Base-by-base conservation (phyloP, 2,888 invertebrate genomes). In the Meteorus cinctellus region DNA sequence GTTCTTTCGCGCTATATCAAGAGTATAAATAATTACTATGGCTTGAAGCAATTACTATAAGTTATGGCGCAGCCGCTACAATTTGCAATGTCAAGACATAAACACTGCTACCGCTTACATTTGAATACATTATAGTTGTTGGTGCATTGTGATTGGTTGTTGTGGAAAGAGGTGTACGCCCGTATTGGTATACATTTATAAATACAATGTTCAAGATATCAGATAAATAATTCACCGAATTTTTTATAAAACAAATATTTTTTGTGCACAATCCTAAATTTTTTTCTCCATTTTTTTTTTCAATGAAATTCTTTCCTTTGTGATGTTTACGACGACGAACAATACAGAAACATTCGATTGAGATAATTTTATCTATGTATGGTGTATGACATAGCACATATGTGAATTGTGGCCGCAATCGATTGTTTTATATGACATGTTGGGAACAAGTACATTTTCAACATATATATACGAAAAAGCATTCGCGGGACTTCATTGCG, bases 81-180 rank as follows among this genome's bases (percentile, higher is more conserved):
- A 89, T 89, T 89, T 89, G 89, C 89, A 89, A 89, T 89, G 89
- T 89, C 89, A 89, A 89, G 89, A 88, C 89, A 89, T 89, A 89
- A 89, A 89, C 89, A 89, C 89, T 87, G 89, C 88, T 89, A 88
- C 89, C 86, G 89, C 89, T 89, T 89, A 89, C 88, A 89, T 89
- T 89, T 89, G 89, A 89, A 89, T 89, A 89, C 84, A 89, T 89
- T 89, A 89, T 87, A 55, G 84, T 77, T 81, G 80, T 84, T 81
- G 83, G 82, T 83, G 68, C 80, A 78, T 81, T 79, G 85, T 86
- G 88, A 89, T 88, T 89, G 89, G 89, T 81, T 82, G 81, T 75
- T 81, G 79, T 77, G 77, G 83, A 82, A 83, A 82, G 84, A 55
- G 63, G 62, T 72, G 65, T 60, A 82, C 82, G 82, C 82, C 82